Percentiles rank a stretch among this genome's conserved stretches.
Conservation (phyloP, 2,797 vertebrate species). For the Calcarius lapponicus region DNA sequence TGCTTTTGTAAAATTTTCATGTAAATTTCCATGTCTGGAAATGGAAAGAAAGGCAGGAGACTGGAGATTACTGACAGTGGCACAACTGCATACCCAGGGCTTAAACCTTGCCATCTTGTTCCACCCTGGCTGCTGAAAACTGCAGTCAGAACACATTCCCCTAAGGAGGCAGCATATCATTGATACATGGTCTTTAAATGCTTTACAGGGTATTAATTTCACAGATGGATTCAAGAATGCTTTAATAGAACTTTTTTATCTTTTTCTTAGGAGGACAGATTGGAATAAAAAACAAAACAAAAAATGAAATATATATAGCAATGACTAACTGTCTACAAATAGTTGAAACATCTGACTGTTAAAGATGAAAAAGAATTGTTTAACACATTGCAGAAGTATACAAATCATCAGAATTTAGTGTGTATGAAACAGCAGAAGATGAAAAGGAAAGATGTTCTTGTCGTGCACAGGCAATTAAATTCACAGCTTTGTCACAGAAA, state of each 20-base stretch:
- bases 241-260: not conserved
- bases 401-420: not conserved
- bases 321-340: slow-evolving; percentile 29
- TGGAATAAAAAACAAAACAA: not conserved
- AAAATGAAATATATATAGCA: not conserved
- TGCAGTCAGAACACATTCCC: not conserved
- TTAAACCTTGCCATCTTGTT: not conserved
- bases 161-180: not conserved
- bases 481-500: not conserved
- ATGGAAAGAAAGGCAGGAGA: not conserved
- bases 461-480: not conserved
- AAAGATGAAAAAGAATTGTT: slow-evolving; percentile 20
- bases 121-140: not conserved
- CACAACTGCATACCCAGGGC: accelerated
- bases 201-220: not conserved
- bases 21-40: not conserved
- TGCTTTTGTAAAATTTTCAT: not conserved
- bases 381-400: not conserved
- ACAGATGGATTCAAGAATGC: not conserved
- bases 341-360: slow-evolving; percentile 28
- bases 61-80: not conserved
- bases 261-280: not conserved
- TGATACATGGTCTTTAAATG: not conserved
- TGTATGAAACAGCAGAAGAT: not conserved
- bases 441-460: not conserved